phyloP scores from a whole-genome alignment of 1,140 invertebrate species.

The Ladona fulva region DNA sequence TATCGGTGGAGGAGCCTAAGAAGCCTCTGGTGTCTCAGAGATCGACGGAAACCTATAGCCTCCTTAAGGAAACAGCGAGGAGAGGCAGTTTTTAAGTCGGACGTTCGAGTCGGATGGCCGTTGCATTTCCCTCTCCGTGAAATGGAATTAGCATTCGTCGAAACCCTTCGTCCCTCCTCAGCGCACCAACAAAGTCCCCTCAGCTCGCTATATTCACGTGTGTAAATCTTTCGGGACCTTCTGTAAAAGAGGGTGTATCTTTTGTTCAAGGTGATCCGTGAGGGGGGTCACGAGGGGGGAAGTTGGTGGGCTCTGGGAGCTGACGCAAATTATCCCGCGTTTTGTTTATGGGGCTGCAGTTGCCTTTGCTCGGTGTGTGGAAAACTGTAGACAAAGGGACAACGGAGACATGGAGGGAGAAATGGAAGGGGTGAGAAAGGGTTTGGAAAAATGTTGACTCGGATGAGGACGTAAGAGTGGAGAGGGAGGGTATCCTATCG shows the following conservation, averaged over 20 bases:
- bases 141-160: neutral
- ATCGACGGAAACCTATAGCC: no score
- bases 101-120: neutral
- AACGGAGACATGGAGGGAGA: neutral
- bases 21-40: no score
- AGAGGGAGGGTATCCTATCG: no score
- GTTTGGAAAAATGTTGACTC: neutral
- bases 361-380: neutral
- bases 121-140: neutral
- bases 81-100: no score
- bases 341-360: neutral
- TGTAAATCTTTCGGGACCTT: neutral
- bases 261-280: slow-evolving; percentile 8
- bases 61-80: no score
- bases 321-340: slow-evolving; percentile 3
- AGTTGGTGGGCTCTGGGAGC: neutral
- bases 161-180: neutral
- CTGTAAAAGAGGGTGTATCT: neutral
- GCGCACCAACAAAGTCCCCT: neutral
- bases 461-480: no score
- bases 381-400: neutral
- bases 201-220: neutral
- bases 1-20: no score
- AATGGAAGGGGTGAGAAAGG: neutral
- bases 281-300: neutral